Evolutionary conservation across 2,888 invertebrate species (phyloP), one percentile per base, ranked within the genome.

Genomic region (Ecliptopera silaceata): DNA sequence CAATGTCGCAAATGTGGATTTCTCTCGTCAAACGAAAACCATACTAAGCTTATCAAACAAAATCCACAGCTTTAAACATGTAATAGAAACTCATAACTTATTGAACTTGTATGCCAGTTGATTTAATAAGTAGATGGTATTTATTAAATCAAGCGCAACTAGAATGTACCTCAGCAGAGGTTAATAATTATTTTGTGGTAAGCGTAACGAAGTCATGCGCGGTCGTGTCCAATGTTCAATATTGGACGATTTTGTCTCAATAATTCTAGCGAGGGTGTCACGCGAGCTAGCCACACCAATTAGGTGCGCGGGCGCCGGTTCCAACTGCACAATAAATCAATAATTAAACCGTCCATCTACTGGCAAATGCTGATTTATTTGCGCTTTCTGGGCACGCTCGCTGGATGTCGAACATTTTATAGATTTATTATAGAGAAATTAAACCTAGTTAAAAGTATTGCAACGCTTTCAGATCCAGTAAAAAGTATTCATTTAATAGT

Each of bases 311-410:
- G 84, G 82, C 84, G 84, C 85, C 82, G 77, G 68, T 76, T 76
- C 70, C 67, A 70, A 74, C 74, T 74, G 72, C 69, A 81, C 87
- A 84, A 88, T 89, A 91, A 91, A 90, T 90, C 91, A 90, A 88
- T 90, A 90, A 90, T 88, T 88, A 87, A 86, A 87, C 78, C 84
- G 87, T 88, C 88, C 86, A 88, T 88, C 87, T 82, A 86, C 79
- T 70, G 72, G 82, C 87, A 87, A 89, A 90, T 87, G 78, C 88
- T 90, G 88, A 90, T 90, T 90, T 89, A 90, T 90, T 81, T 65
- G 67, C 80, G 69, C 80, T 80, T 81, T 76, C 82, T 82, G 75
- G 80, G 84, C 84, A 79, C 80, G 82, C 77, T 80, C 73, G 75
- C 77, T 75, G 70, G 75, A 73, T 78, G 81, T 83, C 79, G 75